phyloP scores from a whole-genome alignment of 2,888 invertebrate species.

The Heteromyza rotundicornis region DNA sequence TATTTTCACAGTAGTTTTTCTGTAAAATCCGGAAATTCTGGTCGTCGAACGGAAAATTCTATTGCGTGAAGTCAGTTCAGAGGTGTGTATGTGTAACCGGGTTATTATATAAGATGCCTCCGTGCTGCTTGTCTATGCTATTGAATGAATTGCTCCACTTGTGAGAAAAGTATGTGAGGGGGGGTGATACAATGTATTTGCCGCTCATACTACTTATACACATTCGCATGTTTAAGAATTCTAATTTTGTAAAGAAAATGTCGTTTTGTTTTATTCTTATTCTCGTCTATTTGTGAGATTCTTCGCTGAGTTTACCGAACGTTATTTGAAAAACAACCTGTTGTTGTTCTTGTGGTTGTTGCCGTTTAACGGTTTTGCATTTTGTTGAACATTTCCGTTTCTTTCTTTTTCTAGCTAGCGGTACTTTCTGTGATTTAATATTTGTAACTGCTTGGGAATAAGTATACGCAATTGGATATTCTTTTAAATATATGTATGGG shows the following conservation, averaged over 20 bases:
- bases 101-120: not conserved
- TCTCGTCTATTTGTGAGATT: too few species aligned
- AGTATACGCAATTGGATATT: not conserved
- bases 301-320: too few species aligned
- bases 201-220: too few species aligned
- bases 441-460: not conserved
- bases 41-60: not conserved
- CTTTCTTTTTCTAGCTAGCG: conserved; percentile 16
- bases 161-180: not conserved
- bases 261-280: too few species aligned
- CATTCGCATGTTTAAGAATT: not conserved
- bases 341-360: too few species aligned
- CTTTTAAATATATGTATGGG: too few species aligned
- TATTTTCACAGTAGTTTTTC: not conserved
- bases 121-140: not conserved
- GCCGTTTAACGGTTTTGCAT: conserved; percentile 24
- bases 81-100: too few species aligned
- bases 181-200: too few species aligned
- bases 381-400: conserved; percentile 20
- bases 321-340: too few species aligned
- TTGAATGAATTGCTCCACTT: not conserved
- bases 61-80: too few species aligned
- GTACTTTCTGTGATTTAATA: conserved; percentile 17
- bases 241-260: not conserved
- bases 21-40: conserved; percentile 2